phyloP scores from a whole-genome alignment of 2,888 invertebrate genomes.

The Anodontia alba region DNA sequence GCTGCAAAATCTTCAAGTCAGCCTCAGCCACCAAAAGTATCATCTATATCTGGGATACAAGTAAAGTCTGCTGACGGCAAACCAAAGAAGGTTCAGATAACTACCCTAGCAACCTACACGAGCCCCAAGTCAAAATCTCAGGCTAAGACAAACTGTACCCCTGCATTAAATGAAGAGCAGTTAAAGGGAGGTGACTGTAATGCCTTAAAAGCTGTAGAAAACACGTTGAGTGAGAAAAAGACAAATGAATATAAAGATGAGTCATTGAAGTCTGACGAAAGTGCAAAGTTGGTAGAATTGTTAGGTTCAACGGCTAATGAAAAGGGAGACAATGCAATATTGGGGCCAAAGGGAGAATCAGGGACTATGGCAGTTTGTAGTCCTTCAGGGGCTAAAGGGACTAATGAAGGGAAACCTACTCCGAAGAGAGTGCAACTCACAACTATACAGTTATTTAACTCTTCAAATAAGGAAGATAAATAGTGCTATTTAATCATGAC shows the following conservation, averaged over 20 bases:
- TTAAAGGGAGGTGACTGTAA: background rate
- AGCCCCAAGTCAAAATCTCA: constrained; percentile 38
- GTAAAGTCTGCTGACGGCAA: constrained; percentile 54
- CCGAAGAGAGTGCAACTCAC: constrained; percentile 56
- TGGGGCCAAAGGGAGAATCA: background rate
- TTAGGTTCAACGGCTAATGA: constrained; percentile 2
- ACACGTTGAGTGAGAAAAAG: background rate
- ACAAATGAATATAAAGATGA: background rate
- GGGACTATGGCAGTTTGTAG: background rate
- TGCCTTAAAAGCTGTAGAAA: background rate
- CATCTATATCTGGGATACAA: constrained; percentile 22
- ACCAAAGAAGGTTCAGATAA: constrained; percentile 59
- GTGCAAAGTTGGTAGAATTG: background rate
- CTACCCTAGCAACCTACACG: constrained; percentile 56
- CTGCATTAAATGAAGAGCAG: background rate
- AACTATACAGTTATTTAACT: constrained; percentile 49
- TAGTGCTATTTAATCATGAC: background rate
- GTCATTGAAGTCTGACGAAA: background rate
- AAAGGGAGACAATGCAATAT: constrained; percentile 8
- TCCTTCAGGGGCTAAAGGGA: background rate
- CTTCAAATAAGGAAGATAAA: constrained; percentile 12
- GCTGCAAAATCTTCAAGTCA: background rate
- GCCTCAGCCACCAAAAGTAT: background rate
- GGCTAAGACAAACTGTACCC: background rate
- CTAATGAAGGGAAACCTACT: constrained; percentile 36